phyloP scores from a whole-genome alignment of 2,888 invertebrate genomes.

The Sepiola atlantica region DNA sequence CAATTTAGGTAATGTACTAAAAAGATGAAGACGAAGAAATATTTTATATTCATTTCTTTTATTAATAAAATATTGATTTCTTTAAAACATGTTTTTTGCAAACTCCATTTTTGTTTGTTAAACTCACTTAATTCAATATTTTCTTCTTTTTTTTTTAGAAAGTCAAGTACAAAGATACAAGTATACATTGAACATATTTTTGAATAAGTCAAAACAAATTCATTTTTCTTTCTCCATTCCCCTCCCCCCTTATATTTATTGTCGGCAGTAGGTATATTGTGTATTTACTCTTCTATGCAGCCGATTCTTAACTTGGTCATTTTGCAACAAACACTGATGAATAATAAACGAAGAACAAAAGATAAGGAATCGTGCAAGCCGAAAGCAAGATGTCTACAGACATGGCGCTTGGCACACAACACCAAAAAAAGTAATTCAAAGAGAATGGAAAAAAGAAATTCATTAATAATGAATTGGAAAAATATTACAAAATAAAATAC shows the following conservation, averaged over 20 bases:
- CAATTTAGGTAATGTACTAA: no score
- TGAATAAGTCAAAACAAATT: background rate
- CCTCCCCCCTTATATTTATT: no score
- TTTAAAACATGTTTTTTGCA: background rate
- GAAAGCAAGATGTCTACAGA: background rate
- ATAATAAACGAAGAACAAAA: background rate
- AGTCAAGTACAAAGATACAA: background rate
- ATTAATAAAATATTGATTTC: background rate
- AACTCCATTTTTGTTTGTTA: background rate
- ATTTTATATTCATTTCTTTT: background rate
- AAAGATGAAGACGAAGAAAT: no score
- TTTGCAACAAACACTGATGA: background rate
- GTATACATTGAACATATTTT: background rate
- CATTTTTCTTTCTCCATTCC: background rate
- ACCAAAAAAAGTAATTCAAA: background rate
- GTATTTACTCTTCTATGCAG: background rate
- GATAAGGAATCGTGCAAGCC: background rate
- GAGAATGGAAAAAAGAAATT: no score
- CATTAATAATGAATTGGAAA: no score
- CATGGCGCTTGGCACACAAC: background rate
- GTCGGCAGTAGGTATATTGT: no score
- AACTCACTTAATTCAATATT: background rate
- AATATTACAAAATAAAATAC: no score
- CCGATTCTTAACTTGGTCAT: background rate
- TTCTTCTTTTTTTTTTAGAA: background rate